Percentiles rank a stretch among this genome's conserved stretches.
phyloP scores from a whole-genome alignment of 2,113 vertebrate species.

The Lonchura striata region DNA sequence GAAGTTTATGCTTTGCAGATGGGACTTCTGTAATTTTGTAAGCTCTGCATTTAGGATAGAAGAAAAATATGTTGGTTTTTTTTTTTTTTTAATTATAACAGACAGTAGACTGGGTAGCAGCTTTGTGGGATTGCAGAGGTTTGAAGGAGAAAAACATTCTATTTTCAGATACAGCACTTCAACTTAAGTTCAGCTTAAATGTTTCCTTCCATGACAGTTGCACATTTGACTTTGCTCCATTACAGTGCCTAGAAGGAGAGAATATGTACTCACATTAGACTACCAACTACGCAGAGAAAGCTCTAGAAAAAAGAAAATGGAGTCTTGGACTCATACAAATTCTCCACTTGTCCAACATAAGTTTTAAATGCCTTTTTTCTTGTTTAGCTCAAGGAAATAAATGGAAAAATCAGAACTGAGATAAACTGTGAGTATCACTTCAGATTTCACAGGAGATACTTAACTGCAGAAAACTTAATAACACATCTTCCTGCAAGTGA shows the following conservation, averaged over 20 bases:
- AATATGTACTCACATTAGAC: not conserved
- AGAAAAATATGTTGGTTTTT: not conserved
- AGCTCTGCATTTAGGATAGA: not conserved
- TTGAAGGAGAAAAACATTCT: not conserved
- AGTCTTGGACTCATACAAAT: not conserved
- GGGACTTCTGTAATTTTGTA: not conserved
- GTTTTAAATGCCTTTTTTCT: not conserved
- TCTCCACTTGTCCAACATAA: not conserved
- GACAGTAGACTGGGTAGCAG: not conserved
- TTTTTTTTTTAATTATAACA: not conserved
- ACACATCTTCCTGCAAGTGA: not conserved
- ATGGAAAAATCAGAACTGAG: not conserved
- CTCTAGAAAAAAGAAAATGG: not conserved
- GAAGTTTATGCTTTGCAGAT: not conserved
- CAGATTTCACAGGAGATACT: not conserved
- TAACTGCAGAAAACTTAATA: not conserved
- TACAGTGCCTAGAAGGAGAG: not conserved
- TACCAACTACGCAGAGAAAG: not conserved
- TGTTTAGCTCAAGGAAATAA: not conserved
- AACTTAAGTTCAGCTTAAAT: not conserved
- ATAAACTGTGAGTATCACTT: not conserved
- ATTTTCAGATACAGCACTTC: not conserved
- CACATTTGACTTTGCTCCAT: not conserved
- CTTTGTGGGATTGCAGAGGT: not conserved
- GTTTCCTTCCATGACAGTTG: not conserved